phyloP scores from a whole-genome alignment of 2,113 vertebrate genomes.

The Propithecus coquereli region DNA sequence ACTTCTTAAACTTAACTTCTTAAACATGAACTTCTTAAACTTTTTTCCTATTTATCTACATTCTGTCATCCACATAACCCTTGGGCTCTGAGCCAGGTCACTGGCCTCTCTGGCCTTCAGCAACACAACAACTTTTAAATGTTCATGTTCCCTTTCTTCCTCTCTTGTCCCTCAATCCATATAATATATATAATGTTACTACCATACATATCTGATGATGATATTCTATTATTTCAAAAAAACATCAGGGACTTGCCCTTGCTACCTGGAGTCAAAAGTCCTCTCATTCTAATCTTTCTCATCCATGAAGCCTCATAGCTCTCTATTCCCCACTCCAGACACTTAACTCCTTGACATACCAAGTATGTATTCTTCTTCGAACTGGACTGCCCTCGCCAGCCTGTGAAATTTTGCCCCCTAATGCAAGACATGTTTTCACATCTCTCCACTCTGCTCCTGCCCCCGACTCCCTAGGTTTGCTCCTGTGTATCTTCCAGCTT shows the following conservation, averaged over 20 bases:
- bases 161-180: not conserved
- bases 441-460: not conserved
- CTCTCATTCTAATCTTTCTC: not conserved
- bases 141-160: not conserved
- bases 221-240: not conserved
- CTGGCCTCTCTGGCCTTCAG: too few relatives aligned
- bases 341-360: not conserved
- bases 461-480: rapidly evolving
- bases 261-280: not conserved
- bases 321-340: not conserved
- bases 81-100: too few relatives aligned
- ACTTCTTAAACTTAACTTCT: too few relatives aligned
- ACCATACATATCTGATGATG: not conserved
- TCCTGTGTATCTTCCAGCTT: not conserved
- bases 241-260: not conserved
- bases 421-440: not conserved
- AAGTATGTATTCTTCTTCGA: not conserved
- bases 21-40: too few relatives aligned
- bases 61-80: too few relatives aligned
- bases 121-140: not conserved
- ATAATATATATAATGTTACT: too few relatives aligned
- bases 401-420: not conserved
- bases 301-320: not conserved
- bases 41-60: too few relatives aligned
- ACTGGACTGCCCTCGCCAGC: too few relatives aligned